Evolutionary conservation across 2,113 vertebrate genomes (phyloP), one percentile per base, ranked within the genome.

Genomic region (Elachura formosa): DNA sequence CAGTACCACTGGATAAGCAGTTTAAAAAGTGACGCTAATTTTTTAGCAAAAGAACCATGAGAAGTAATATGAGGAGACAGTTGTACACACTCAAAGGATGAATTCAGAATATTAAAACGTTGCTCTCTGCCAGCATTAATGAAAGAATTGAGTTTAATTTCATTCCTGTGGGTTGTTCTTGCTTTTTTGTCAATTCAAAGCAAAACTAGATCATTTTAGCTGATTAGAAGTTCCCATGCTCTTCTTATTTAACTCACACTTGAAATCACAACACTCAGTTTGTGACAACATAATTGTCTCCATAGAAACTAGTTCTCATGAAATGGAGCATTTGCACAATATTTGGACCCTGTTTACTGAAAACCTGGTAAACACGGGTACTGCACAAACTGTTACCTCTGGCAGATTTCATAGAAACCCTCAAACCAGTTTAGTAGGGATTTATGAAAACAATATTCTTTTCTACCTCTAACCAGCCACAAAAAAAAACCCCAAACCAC

Each of bases 301-400:
- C 82, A 93, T 95, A 94, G 96, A 96, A 96, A 97, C 95, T 77
- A 85, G 72, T 92, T 94, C 75, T 95, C 82, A 78, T 0, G 0
- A 97, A 96, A 92, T 33, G 55, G 64, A 95, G 73, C 79, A 93
- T 91, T 96, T 87, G 68, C 82, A 91, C 93, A 96, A 96, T 96
- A 95, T 96, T 96, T 96, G 87, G 92, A 83, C 90, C 94, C 61
- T 95, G 94, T 94, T 96, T 95, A 94, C 90, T 88, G 87, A 93
- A 97, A 97, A 91, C 59, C 80, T 83, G 55, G 34, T 91, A 94
- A 97, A 87, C 10, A 49, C 4, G 1, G 45, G 71, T 66, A 85
- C 26, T 0, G 5, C 72, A 91, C 81, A 89, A 83, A 91, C 77
- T 94, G 87, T 89, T 90, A 94, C 64, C 64, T 31, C 55, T 85